phyloP scores from a whole-genome alignment of 1,140 invertebrate genomes.

The Drosophila ohnishii region DNA sequence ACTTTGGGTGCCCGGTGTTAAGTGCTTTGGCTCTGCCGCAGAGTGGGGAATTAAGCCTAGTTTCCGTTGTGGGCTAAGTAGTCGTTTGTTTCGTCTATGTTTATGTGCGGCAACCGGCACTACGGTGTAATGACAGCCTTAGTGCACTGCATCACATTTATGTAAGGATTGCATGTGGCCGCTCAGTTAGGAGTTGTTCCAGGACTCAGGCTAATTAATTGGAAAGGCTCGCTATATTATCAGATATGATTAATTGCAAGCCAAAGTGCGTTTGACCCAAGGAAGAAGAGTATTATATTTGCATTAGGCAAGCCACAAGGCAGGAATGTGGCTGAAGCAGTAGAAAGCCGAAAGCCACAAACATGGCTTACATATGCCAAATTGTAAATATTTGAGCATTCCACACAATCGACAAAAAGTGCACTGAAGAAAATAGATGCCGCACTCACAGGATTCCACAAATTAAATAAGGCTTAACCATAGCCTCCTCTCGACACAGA shows the following conservation, averaged over 20 bases:
- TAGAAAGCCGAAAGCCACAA: constrained; percentile 33
- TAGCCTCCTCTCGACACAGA: neutral
- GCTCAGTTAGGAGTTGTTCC: constrained; percentile 9
- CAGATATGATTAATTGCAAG: constrained; percentile 17
- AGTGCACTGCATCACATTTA: constrained; percentile 46
- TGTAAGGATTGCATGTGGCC: constrained; percentile 28
- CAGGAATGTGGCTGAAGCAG: constrained; percentile 12
- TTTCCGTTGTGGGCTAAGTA: constrained; percentile 42
- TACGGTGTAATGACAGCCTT: constrained; percentile 43
- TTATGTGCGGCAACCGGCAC: constrained; percentile 35
- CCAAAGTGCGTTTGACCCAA: constrained; percentile 5
- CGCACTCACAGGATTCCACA: neutral
- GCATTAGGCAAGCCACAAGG: constrained; percentile 54
- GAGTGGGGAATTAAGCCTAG: constrained; percentile 44
- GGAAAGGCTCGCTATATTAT: constrained; percentile 8
- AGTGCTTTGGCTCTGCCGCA: constrained; percentile 38
- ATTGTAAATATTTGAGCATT: constrained; percentile 50
- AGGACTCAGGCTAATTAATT: constrained; percentile 43
- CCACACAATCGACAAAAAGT: constrained; percentile 17
- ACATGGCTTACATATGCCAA: constrained; percentile 40
- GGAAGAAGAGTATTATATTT: constrained; percentile 48
- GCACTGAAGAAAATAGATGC: constrained; percentile 10
- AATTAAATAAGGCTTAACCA: constrained; percentile 4
- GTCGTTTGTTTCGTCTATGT: constrained; percentile 17
- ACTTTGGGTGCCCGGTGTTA: constrained; percentile 32